Conservation (phyloP, 1,140 invertebrate genomes). For the Diachasma alloeum region DNA sequence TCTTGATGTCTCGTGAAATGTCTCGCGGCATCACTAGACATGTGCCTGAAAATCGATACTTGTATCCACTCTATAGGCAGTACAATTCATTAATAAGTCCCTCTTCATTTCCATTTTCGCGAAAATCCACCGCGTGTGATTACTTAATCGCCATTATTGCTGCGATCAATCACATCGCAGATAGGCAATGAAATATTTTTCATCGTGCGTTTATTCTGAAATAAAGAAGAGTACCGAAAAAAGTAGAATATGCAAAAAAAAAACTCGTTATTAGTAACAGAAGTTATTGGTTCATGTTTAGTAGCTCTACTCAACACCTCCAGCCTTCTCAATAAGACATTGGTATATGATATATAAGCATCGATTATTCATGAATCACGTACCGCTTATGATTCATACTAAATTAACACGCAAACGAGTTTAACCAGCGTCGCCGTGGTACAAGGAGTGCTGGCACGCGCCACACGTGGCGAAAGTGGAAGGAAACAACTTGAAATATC, state of each 20-base stretch:
- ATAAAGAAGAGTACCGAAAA: neutral
- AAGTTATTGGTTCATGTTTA: conserved; percentile 9
- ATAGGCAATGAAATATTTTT: no score
- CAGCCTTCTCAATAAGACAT: conserved; percentile 22
- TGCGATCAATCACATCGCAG: no score
- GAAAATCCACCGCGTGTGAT: no score
- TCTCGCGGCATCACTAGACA: no score
- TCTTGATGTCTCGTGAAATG: no score
- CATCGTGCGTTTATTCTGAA: neutral
- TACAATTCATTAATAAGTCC: no score
- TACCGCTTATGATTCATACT: conserved; percentile 30
- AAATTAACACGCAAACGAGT: conserved; percentile 36
- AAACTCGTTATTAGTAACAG: neutral
- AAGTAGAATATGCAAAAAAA: neutral
- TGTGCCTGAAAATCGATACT: no score
- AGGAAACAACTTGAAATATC: conserved; percentile 14
- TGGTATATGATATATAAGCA: neutral
- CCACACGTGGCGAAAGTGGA: conserved; percentile 8
- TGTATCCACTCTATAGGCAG: no score
- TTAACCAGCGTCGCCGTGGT: conserved; percentile 11
- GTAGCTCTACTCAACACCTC: conserved; percentile 26
- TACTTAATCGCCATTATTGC: no score
- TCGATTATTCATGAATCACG: conserved; percentile 33
- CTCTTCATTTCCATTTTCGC: no score
- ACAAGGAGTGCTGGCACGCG: conserved; percentile 13